Evolutionary conservation across 1,140 invertebrate species (phyloP).

Genomic region (Temnothorax curvispinosus): DNA sequence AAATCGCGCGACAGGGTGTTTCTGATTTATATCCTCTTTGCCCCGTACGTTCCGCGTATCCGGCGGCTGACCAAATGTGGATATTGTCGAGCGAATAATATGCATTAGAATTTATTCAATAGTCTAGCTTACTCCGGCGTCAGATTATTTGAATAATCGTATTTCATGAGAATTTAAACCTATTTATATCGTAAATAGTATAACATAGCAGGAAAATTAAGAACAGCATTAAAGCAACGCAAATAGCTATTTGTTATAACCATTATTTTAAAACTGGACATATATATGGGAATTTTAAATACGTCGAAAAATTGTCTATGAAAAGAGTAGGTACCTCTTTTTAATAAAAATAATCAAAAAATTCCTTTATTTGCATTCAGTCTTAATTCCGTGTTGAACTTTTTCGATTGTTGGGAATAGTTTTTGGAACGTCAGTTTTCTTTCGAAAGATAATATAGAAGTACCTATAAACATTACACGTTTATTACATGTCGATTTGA

Average conservation of each 20-base stretch:
- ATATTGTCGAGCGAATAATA: conserved; percentile 32
- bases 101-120: conserved; percentile 43
- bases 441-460: background rate
- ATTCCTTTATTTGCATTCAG: background rate
- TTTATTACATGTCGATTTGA: background rate
- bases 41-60: background rate
- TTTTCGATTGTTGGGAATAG: no score
- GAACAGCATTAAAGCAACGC: background rate
- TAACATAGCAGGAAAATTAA: background rate
- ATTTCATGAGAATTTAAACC: conserved; percentile 2
- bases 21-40: conserved; percentile 43
- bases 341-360: background rate
- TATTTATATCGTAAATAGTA: background rate
- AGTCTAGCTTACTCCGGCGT: background rate
- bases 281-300: background rate
- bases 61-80: background rate
- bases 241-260: background rate
- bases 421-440: background rate
- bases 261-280: background rate
- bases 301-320: background rate
- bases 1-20: background rate
- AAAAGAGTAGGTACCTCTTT: no score
- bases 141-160: conserved; percentile 12
- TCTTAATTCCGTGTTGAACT: no score
- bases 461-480: no score